Conservation (phyloP, 1,140 invertebrate species). For the Diploscapter pachys region DNA sequence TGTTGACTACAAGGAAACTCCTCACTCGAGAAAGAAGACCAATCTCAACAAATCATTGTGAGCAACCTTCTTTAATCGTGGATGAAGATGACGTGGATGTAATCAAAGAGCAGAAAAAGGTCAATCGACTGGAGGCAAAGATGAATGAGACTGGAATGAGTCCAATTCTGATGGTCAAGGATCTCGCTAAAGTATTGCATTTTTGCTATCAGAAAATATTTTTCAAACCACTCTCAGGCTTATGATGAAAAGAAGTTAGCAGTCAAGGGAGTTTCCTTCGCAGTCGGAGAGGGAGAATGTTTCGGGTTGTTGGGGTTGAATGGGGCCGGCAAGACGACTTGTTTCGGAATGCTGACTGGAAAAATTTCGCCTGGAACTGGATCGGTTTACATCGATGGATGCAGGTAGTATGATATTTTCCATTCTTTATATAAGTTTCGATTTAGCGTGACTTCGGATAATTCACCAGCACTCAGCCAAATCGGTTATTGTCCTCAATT, state of each 20-base stretch:
- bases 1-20: too few relatives aligned
- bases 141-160: conserved; percentile 23
- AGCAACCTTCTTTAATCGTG: background rate
- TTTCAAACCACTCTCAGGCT: background rate
- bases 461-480: background rate
- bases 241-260: conserved; percentile 59
- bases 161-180: conserved; percentile 41
- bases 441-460: background rate
- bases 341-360: conserved; percentile 64
- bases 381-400: conserved; percentile 14
- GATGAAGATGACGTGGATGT: conserved; percentile 18
- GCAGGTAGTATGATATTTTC: background rate
- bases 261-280: conserved; percentile 71
- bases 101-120: conserved; percentile 44
- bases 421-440: background rate
- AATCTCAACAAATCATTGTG: too few relatives aligned
- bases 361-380: conserved; percentile 13
- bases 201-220: too few relatives aligned
- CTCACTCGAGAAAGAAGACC: too few relatives aligned
- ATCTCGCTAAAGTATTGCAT: conserved; percentile 37
- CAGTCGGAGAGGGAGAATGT: conserved; percentile 63
- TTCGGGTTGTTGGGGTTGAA: conserved; percentile 47
- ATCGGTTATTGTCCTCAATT: conserved; percentile 77
- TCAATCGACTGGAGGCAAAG: conserved; percentile 22
- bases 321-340: conserved; percentile 85